A percentile compares a stretch with the other conserved stretches of the same genome.
These are phyloP conservation scores for Ditula angustiorana DNA, from an alignment of 2,888 invertebrate genomes.

Conservation along the genomic window DNA sequence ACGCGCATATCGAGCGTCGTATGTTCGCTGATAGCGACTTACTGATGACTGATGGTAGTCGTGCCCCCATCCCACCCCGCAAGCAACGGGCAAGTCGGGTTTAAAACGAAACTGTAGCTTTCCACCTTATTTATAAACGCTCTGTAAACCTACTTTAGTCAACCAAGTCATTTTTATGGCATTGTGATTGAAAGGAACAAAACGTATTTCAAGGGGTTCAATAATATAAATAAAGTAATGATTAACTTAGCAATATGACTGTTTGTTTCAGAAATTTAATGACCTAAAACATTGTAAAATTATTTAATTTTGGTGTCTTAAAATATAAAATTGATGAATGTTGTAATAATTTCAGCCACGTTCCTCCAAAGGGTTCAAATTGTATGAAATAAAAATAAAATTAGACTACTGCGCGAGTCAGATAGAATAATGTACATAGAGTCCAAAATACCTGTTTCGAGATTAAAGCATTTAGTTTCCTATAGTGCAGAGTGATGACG, in stretches of 20 bases:
- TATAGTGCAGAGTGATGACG: slow-evolving; percentile 69
- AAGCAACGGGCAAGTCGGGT: not conserved
- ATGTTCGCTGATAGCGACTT: slow-evolving; percentile 4
- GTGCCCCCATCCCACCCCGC: not conserved
- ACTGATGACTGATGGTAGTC: not conserved
- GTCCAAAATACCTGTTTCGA: slow-evolving; percentile 83
- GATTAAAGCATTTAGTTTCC: slow-evolving; percentile 82
- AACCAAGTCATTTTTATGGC: too few relatives aligned
- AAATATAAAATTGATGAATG: too few relatives aligned
- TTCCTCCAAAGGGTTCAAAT: slow-evolving; percentile 43
- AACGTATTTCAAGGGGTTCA: too few relatives aligned
- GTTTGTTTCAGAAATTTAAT: too few relatives aligned
- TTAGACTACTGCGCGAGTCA: slow-evolving; percentile 62
- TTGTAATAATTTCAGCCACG: slow-evolving; percentile 22
- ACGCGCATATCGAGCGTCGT: not conserved
- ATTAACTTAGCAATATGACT: too few relatives aligned
- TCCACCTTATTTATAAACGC: too few relatives aligned
- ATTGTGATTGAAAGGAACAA: too few relatives aligned
- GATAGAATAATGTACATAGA: slow-evolving; percentile 70
- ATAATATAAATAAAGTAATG: too few relatives aligned
- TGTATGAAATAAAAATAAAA: slow-evolving; percentile 51
- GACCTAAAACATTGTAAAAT: too few relatives aligned
- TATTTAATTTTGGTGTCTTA: too few relatives aligned
- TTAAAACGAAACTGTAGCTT: not conserved
- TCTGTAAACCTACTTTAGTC: too few relatives aligned